Evolutionary conservation across 2,797 vertebrate species (phyloP).

Genomic region (Gephyroberyx darwinii): DNA sequence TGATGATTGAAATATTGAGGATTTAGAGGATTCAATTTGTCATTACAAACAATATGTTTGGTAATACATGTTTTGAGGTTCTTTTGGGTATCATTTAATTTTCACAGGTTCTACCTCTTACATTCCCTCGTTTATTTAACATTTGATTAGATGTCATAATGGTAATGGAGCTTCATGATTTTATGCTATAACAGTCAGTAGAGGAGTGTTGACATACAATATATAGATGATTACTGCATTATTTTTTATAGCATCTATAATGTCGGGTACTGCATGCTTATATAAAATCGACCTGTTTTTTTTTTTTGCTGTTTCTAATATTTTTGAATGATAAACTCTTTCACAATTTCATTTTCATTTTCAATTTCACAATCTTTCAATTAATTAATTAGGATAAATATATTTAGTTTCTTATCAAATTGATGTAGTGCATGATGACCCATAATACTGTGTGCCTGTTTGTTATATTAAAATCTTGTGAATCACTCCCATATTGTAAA

Average conservation of each 20-base stretch:
- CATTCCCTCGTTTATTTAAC: not conserved
- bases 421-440: not conserved
- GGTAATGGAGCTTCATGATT: not conserved
- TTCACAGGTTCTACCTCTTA: constrained; percentile 45
- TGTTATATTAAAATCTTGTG: not conserved
- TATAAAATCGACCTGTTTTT: constrained; percentile 5
- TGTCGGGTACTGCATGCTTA: constrained; percentile 11
- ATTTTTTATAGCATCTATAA: not conserved
- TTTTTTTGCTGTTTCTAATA: not conserved
- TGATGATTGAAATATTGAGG: not conserved
- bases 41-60: not conserved
- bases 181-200: constrained; percentile 17
- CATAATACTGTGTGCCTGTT: not conserved
- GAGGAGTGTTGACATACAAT: not conserved
- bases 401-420: constrained; percentile 2
- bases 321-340: not conserved
- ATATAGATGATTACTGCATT: constrained; percentile 5
- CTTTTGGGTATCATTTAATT: constrained; percentile 25
- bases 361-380: too few relatives aligned
- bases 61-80: constrained; percentile 2
- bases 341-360: too few relatives aligned
- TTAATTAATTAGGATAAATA: not conserved
- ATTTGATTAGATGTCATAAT: constrained; percentile 7
- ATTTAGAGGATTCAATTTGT: constrained; percentile 4
- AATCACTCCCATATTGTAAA: constrained; percentile 1